Evolutionary conservation across 2,888 invertebrate genomes (phyloP), one percentile per base, ranked within the genome.

Genomic region (Mesoligia furuncula): DNA sequence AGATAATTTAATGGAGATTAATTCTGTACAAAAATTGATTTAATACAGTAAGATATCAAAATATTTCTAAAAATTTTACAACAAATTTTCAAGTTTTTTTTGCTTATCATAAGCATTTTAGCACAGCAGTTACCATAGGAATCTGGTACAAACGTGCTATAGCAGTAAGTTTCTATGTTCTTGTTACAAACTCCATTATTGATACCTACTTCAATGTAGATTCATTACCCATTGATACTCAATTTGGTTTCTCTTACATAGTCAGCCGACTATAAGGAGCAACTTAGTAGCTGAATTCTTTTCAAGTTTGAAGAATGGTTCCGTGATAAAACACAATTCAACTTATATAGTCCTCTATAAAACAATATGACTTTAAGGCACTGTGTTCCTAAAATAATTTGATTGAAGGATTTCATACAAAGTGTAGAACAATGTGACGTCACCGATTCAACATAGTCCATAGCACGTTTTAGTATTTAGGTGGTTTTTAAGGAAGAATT

Each of bases 341-440:
- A 66, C 27, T 75, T 84, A 81, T 81, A 84, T 66, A 77, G 75
- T 75, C 42, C 17, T 20, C 83, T 77, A 80, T 79, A 86, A 84
- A 86, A 73, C 64, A 64, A 71, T 67, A 82, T 73, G 70, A 70
- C 73, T 79, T 74, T 36, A 64, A 66, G 36, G n/a, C 64, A 57
- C n/a, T 27, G 15, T 57, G 48, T 61, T 72, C 17, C 15, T 57
- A 39, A 72, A 74, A 61, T 17, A 45, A 73, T 83, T 77, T 75
- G 65, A 54, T 81, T 68, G 65, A 59, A 36, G 24, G 20, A 67
- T 17, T 71, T 62, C 15, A 31, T 71, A 85, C 75, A 85, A 84
- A 82, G 75, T 82, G 36, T 39, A 31, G 13, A 71, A 24, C 13
- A 48, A 15, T 59, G 42, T 17, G 31, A 31, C 27, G 54, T 51